phyloP scores from a whole-genome alignment of 2,113 vertebrate species.

The Bombycilla garrulus region DNA sequence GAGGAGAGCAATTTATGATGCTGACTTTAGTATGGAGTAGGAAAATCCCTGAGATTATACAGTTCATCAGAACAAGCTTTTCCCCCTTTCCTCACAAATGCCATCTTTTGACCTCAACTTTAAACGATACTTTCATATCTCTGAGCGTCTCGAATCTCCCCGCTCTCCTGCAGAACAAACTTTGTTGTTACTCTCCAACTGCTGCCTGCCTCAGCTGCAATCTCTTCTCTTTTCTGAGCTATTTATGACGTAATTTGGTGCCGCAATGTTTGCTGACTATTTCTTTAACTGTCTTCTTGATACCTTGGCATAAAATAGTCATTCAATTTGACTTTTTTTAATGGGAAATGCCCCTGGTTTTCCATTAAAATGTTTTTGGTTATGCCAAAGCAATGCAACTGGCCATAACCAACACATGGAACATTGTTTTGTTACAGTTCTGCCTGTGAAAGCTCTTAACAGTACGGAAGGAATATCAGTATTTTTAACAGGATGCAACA shows the following conservation, averaged over 20 bases:
- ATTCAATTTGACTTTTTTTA: neutral
- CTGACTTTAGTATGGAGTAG: neutral
- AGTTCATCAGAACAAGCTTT: neutral
- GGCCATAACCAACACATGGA: rapidly evolving
- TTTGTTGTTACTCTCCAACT: neutral
- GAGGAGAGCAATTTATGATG: neutral
- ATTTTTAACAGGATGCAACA: neutral
- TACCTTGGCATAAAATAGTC: neutral
- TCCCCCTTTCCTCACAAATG: neutral
- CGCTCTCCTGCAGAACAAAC: neutral
- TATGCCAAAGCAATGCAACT: neutral
- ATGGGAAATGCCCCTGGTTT: neutral
- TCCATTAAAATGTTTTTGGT: neutral
- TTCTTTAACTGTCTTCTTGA: neutral
- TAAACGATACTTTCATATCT: neutral
- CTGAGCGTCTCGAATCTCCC: rapidly evolving
- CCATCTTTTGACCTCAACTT: neutral
- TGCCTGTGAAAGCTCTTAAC: neutral
- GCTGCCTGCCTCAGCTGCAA: neutral
- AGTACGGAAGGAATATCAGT: neutral
- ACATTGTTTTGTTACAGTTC: neutral
- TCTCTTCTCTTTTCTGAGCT: neutral
- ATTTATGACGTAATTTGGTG: neutral
- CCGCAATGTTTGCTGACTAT: neutral
- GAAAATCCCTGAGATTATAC: neutral